Base-by-base conservation (phyloP, 2,888 invertebrate genomes). In the Agrilus cyanescens region DNA sequence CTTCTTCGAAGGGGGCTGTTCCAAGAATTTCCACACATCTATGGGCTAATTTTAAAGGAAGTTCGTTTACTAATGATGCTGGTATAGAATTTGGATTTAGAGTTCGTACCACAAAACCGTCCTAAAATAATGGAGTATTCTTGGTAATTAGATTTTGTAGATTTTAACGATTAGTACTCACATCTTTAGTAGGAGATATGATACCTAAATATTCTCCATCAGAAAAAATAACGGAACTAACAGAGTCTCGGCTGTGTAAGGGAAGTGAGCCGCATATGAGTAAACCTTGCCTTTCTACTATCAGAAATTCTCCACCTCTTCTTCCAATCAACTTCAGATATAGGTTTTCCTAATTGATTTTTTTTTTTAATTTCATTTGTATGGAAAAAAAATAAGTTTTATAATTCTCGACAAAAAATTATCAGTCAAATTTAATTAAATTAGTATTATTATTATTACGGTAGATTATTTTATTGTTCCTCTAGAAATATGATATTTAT, bases 1-100 rank as follows among this genome's bases (percentile, higher is more conserved):
- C 83, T 53, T 80, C 80, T 54, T 85, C 85, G 59, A 82, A 83
- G 1, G 75, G 65, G 5, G 84, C 78, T 50, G 76, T 75, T 15
- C 87, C 87, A 46, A 83, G 74, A 2, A 81, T 79, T 53, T 86
- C 83, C 30, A 88, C 75, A 59, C 85, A 85, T 59, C 86, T 85
- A 38, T 84, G 70, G 2, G 86, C 84, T 53, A 88, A 64, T 65
- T 86, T 85, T 37, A 88, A 64, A 0, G 82, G 82, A 45, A 87
- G 65, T 57, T 84, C 83, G 56, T 71, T 76, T 5, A 78, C 65
- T 30, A 73, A 64, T 1, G 71, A 65, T 33, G 75, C 75, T 4
- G 79, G 76, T 48, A 71, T 71, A 42, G 70, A 69, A 43, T 71
- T 62, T 12, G 80, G 78, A 57, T 78, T 81, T 53, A 83, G 74